These are phyloP conservation scores for Limenitis camilla DNA, from an alignment of 2,888 invertebrate species.

Conservation along the genomic window DNA sequence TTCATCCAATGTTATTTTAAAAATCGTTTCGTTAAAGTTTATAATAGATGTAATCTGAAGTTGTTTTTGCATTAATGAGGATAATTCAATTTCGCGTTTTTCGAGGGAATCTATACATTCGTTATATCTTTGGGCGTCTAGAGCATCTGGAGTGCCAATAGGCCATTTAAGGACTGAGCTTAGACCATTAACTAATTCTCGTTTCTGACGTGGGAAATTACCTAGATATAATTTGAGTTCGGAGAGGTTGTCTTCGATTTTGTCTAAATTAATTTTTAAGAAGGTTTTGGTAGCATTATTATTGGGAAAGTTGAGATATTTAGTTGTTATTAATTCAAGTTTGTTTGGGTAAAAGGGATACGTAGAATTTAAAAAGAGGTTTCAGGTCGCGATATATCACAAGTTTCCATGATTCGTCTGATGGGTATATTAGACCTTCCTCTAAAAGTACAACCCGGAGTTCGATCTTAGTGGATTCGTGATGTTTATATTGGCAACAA, in stretches of 20 bases:
- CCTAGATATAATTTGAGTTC: not conserved
- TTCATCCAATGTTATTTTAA: constrained; percentile 22
- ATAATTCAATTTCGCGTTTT: constrained; percentile 25
- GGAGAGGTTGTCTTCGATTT: not conserved
- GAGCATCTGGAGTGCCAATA: constrained; percentile 32
- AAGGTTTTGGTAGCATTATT: not conserved
- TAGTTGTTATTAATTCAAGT: too few relatives aligned
- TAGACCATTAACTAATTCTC: not conserved
- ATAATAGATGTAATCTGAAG: constrained; percentile 21
- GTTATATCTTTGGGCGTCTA: constrained; percentile 29
- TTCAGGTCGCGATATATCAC: not conserved
- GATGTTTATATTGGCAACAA: not conserved
- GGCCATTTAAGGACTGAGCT: too few relatives aligned
- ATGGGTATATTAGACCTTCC: not conserved
- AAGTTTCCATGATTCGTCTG: not conserved
- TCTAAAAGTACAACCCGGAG: not conserved
- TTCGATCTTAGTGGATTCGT: not conserved
- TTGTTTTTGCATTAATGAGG: too few relatives aligned
- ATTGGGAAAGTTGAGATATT: too few relatives aligned
- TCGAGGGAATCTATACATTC: constrained; percentile 31
- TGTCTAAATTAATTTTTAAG: not conserved
- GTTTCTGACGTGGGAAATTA: not conserved
- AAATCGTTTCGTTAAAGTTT: constrained; percentile 23
- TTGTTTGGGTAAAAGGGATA: not conserved
- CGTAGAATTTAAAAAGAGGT: not conserved